phyloP scores from a whole-genome alignment of 2,888 invertebrate species.

The Hypena proboscidalis region DNA sequence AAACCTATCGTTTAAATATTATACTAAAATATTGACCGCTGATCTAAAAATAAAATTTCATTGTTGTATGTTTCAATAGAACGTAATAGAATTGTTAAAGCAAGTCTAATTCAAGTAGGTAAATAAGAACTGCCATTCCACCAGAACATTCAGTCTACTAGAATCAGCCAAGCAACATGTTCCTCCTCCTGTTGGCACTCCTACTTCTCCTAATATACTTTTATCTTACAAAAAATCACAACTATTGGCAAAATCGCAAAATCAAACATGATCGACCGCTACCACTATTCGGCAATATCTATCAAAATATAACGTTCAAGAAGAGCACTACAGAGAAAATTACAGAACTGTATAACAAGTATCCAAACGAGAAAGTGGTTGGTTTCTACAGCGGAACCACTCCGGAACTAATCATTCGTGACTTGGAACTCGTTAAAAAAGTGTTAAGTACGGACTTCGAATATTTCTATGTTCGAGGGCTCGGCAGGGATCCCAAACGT shows the following conservation, averaged over 20 bases:
- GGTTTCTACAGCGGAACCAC: conserved; percentile 61
- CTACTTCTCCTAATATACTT: conserved; percentile 46
- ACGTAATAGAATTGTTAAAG: no score
- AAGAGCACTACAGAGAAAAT: conserved; percentile 52
- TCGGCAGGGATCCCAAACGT: conserved; percentile 47
- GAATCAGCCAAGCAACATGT: no score
- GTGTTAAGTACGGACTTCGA: conserved; percentile 61
- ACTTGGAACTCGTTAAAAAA: conserved; percentile 56
- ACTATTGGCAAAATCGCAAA: conserved; percentile 63
- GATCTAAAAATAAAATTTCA: no score
- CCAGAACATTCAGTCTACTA: no score
- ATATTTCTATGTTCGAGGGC: conserved; percentile 59
- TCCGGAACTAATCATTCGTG: conserved; percentile 63
- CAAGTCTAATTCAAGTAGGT: no score
- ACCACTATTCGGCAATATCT: conserved; percentile 63
- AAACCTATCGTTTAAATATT: no score
- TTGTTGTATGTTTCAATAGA: no score
- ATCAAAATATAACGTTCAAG: conserved; percentile 48
- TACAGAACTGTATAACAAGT: conserved; percentile 58
- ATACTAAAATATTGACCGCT: no score
- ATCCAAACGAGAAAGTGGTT: conserved; percentile 64
- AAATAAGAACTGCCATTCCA: no score
- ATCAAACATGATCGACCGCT: conserved; percentile 60
- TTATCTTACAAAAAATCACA: conserved; percentile 56
- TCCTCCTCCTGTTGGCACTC: conserved; percentile 35